Conservation (phyloP, 2,797 vertebrate genomes). For the Linurgus olivaceus region DNA sequence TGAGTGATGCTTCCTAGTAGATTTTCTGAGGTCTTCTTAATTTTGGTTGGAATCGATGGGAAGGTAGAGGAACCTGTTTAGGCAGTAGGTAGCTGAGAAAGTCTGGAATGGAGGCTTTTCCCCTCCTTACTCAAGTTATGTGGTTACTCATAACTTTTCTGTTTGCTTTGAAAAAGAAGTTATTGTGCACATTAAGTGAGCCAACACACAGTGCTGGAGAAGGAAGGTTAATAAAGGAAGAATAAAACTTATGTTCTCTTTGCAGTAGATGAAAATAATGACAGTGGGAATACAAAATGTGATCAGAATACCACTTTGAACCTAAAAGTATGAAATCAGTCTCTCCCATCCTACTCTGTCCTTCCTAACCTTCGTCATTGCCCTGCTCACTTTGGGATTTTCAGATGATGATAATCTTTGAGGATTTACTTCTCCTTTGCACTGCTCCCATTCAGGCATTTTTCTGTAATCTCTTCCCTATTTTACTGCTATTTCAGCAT, state of each 20-base stretch:
- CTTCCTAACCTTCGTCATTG: background rate
- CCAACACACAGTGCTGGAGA: background rate
- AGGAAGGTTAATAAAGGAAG: background rate
- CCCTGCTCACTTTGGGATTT: background rate
- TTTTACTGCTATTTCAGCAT: background rate
- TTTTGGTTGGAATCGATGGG: background rate
- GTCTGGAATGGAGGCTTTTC: background rate
- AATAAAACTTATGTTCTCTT: background rate
- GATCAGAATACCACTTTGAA: background rate
- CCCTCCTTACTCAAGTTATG: background rate
- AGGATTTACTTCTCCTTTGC: background rate
- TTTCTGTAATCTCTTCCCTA: background rate
- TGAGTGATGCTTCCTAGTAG: background rate
- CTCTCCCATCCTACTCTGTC: background rate
- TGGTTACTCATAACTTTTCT: background rate
- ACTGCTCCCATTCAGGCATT: background rate
- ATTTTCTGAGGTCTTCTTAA: background rate
- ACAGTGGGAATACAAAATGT: background rate
- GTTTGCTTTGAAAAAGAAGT: background rate
- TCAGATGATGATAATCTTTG: background rate
- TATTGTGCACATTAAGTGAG: background rate
- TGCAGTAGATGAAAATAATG: background rate
- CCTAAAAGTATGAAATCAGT: background rate
- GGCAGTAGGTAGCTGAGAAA: background rate
- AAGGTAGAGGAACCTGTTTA: background rate